phyloP scores from a whole-genome alignment of 2,888 invertebrate genomes.

The Sycophila texana region DNA sequence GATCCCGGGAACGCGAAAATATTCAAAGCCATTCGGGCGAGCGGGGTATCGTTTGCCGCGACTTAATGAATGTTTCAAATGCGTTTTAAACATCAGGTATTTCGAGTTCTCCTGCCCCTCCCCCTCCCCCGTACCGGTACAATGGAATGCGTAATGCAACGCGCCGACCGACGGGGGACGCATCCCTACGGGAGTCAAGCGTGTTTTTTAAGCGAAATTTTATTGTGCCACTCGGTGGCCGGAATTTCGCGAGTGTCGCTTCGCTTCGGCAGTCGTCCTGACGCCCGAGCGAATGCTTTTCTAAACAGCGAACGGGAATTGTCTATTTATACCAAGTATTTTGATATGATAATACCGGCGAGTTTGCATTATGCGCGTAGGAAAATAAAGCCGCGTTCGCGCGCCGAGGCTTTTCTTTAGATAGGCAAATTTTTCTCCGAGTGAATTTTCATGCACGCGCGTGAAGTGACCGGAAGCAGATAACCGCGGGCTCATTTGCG shows the following conservation, averaged over 20 bases:
- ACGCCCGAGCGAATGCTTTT: neutral
- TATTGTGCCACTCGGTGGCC: too few species aligned
- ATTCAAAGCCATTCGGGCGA: conserved; percentile 28
- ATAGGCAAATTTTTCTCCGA: too few species aligned
- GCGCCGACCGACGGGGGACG: neutral
- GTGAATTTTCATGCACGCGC: too few species aligned
- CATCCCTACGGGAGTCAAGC: neutral
- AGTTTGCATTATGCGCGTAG: too few species aligned
- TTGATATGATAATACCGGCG: too few species aligned
- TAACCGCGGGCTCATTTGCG: too few species aligned
- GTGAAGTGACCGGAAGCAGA: too few species aligned
- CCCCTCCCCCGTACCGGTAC: conserved; percentile 9
- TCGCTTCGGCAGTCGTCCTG: neutral
- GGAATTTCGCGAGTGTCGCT: neutral
- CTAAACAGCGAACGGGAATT: too few species aligned
- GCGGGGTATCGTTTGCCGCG: conserved; percentile 26
- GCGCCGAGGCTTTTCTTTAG: too few species aligned
- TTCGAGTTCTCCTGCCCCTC: conserved; percentile 26
- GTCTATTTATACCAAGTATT: too few species aligned
- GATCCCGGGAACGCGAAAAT: conserved; percentile 31
- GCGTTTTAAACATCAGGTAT: conserved; percentile 47
- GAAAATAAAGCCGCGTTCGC: too few species aligned
- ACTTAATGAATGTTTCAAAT: conserved; percentile 50
- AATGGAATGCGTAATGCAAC: conserved; percentile 44
- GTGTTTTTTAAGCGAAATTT: conserved; percentile 9